Evolutionary conservation across 2,113 vertebrate genomes (phyloP), one percentile per base, ranked within the genome.

Genomic region (Aspidoscelis tigris): DNA sequence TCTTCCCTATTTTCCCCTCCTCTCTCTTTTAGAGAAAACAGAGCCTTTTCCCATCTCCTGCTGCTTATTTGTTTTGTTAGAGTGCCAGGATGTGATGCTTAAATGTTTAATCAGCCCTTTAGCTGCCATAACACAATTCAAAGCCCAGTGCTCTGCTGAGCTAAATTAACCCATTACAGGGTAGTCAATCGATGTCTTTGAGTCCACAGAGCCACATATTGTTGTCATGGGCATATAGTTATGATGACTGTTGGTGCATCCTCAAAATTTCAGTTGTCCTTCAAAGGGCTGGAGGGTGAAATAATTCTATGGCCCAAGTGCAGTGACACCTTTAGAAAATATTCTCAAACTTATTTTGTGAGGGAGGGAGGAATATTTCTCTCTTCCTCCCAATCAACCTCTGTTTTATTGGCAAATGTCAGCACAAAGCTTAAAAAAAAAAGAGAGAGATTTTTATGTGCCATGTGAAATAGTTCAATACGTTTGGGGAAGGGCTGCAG

Each of bases 301-400:
- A 89, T 69, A 88, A 89, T 50, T 3, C 7, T 72, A 71, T n/a
- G 80, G 78, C 66, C 44, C 58, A 20, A 80, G 68, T 69, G 76
- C 69, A 0, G 0, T 0, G 0, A 58, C 53, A n/a, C 68, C 26
- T 71, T 70, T 58, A 71, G 65, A 66, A 84, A 89, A 75, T 1
- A 8, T 3, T 84, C 12, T 2, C 5, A 1, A 69, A 80, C 14
- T 21, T 1, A 53, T 18, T 65, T 75, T 50, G 10, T 47, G 61
- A 44, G 5, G 26, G 26, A 11, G 33, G 33, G 33, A 33, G 33
- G 33, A 33, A 33, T 33, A 33, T 33, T 33, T 33, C 22, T 55
- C 84, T 22, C n/a, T 12, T 53, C 41, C 14, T 7, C 20, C 70
- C 1, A 47, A 53, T 71, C 68, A 43, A 44, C 43, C 26, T 81